Base-by-base conservation (phyloP, 30 jellyfish, hydroid and myxozoan genomes). In the Hydractinia echinata region DNA sequence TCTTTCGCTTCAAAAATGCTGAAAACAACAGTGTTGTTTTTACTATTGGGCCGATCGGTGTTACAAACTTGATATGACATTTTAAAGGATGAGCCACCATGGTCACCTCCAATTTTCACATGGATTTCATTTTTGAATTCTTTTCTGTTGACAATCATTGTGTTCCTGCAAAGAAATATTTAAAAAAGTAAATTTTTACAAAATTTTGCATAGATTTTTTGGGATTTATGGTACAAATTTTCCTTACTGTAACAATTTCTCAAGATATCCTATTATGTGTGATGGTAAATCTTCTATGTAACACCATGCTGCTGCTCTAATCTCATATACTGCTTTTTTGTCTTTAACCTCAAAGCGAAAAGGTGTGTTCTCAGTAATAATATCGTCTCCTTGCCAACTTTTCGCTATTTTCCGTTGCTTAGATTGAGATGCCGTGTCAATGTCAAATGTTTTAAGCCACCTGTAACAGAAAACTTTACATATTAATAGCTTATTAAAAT, bases 371-470 rank as follows among this genome's bases (percentile, higher is more conserved):
- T 66, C 76, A 66, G 30, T 10, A 48, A 66, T 51, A 66, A 66
- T 66, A 51, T 66, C 76, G 9, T 66, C 76, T 66, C 76, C 76
- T 18, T 48, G 30, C 76, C 76, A 66, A 51, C 5, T 66, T 66
- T 66, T 51, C 19, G 76, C 76, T 18, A 66, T 51, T 66, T 18
- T 51, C 30, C 76, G 19, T 51, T 66, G 9, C 19, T 48, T 18
- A 5, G 8, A 48, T 18, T 66, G 44, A 19, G 15, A 66, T 4
- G 76, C 76, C 49, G 76, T 13, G 76, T 52, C 21, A 66, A 66
- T 66, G 15, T 66, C 49, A 19, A 19, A 66, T 19, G 76, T 52
- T 13, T 30, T 30, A 30, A 30, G 4, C 76, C n/a, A n/a, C n/a
- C 76, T 66, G 76, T 66, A 6, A 66, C 21, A 52, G 44, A 66